These are phyloP conservation scores for Lamellibrachia satsuma DNA, from an alignment of 2,888 invertebrate genomes.

Conservation along the genomic window DNA sequence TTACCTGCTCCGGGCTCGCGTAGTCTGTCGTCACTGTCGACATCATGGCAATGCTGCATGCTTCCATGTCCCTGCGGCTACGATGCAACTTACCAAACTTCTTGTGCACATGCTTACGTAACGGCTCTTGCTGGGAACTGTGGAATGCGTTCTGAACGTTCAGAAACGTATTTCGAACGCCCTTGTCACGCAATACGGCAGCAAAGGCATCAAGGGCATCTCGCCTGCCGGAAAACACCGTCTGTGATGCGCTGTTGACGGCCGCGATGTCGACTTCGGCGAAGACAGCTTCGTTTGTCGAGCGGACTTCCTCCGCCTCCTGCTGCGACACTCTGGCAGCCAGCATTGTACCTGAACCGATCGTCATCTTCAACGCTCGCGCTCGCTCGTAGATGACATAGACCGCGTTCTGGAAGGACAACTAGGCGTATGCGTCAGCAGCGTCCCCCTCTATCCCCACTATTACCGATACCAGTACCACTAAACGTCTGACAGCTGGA, in stretches of 20 bases:
- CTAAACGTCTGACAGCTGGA: no score
- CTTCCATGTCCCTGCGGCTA: neutral
- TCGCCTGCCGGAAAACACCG: neutral
- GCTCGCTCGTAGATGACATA: conserved; percentile 13
- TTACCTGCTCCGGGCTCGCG: neutral
- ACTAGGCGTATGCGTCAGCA: neutral
- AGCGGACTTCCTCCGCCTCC: conserved; percentile 1
- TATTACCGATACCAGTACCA: neutral
- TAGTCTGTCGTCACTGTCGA: neutral
- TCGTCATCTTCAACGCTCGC: neutral
- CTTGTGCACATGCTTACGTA: neutral
- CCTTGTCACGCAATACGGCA: neutral
- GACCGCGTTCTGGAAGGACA: neutral
- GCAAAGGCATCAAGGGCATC: neutral
- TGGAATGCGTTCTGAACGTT: neutral
- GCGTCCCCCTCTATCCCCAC: neutral
- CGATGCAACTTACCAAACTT: neutral
- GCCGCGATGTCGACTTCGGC: neutral
- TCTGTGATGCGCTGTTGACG: neutral
- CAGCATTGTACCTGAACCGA: conserved; percentile 17
- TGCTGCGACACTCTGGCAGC: neutral
- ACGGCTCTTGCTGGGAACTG: neutral
- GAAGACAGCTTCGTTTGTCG: no score
- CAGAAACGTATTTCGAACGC: neutral
- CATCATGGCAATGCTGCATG: neutral